Evolutionary conservation across 2,113 vertebrate genomes (phyloP).

Genomic region (Gymnobelideus leadbeateri): DNA sequence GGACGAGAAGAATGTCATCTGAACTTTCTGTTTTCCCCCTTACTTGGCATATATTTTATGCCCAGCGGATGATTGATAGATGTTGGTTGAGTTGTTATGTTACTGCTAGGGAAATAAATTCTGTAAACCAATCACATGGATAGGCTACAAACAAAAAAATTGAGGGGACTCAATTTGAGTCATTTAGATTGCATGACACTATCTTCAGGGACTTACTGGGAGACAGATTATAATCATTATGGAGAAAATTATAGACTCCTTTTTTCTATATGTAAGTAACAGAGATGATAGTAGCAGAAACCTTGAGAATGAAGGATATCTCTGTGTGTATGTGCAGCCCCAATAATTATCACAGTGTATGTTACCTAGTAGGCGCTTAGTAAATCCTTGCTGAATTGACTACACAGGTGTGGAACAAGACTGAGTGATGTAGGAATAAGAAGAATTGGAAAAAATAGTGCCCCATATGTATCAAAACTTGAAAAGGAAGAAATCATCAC

Average conservation of each 20-base stretch:
- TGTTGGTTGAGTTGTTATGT: neutral
- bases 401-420: neutral
- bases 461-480: neutral
- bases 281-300: neutral
- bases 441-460: neutral
- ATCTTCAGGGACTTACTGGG: neutral
- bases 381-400: neutral
- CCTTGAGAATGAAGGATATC: neutral
- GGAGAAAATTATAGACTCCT: neutral
- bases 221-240: neutral
- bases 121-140: neutral
- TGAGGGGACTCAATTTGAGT: neutral
- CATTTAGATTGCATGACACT: neutral
- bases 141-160: neutral
- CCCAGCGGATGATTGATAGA: neutral
- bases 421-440: neutral
- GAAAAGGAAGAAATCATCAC: neutral
- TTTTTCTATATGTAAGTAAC: neutral
- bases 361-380: neutral
- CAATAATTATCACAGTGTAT: neutral
- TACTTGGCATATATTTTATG: neutral
- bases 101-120: neutral
- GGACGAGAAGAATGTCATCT: neutral
- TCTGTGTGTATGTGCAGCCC: neutral
- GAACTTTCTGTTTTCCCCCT: neutral